Evolutionary conservation across 2,888 invertebrate species (phyloP).

Genomic region (Oeneis ivallda): DNA sequence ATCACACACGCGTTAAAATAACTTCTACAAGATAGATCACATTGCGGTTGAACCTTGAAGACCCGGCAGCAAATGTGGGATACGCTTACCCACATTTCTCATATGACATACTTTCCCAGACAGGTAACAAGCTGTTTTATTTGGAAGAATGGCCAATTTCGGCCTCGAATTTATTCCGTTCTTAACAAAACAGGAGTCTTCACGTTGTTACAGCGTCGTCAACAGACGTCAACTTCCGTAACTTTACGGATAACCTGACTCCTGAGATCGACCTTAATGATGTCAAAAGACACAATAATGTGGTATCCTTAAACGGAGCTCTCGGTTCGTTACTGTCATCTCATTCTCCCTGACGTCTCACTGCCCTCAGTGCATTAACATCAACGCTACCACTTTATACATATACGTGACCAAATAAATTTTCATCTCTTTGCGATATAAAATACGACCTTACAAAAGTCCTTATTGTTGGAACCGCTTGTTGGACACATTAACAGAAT

Average conservation of each 20-base stretch:
- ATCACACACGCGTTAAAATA: no score
- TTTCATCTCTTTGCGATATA: slow-evolving; percentile 55
- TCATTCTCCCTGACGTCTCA: slow-evolving; percentile 65
- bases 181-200: slow-evolving; percentile 20
- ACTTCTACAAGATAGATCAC: no score
- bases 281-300: slow-evolving; percentile 77
- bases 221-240: slow-evolving; percentile 41
- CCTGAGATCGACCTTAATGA: slow-evolving; percentile 66
- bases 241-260: slow-evolving; percentile 49
- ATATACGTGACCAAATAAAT: slow-evolving; percentile 48
- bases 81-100: background rate
- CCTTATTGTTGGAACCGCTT: background rate
- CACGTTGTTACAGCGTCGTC: slow-evolving; percentile 33
- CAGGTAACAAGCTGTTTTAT: background rate
- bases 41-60: no score
- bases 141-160: background rate
- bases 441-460: slow-evolving; percentile 42
- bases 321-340: slow-evolving; percentile 74
- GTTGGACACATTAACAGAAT: background rate
- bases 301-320: slow-evolving; percentile 66
- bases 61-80: no score
- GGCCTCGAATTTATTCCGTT: slow-evolving; percentile 20
- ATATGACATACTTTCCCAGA: background rate
- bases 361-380: slow-evolving; percentile 63
- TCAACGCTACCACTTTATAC: slow-evolving; percentile 50